phyloP scores from a whole-genome alignment of 2,888 invertebrate genomes.

The Punctoribates punctum region DNA sequence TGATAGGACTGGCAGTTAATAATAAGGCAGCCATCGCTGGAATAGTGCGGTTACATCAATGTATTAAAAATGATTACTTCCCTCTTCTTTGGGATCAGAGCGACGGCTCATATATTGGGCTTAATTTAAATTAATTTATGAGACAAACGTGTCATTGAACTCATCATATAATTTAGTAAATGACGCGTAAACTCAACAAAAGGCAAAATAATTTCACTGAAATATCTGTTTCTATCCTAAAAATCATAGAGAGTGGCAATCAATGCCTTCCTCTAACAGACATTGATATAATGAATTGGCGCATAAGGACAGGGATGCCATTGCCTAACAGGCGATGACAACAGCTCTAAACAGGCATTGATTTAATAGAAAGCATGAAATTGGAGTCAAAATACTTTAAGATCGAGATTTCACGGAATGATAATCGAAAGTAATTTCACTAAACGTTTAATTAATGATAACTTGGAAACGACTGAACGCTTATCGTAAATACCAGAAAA shows the following conservation, averaged over 20 bases:
- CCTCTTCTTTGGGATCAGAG: background rate
- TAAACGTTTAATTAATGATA: slow-evolving; percentile 1
- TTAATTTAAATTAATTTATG: slow-evolving; percentile 34
- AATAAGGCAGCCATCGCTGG: background rate
- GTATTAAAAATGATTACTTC: background rate
- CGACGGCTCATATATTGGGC: slow-evolving; percentile 12
- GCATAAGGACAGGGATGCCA: background rate
- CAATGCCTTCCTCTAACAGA: background rate
- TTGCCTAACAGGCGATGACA: no score
- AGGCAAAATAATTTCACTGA: background rate
- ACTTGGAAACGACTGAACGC: background rate
- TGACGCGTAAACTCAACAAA: slow-evolving; percentile 29
- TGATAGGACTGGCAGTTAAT: slow-evolving; percentile 27
- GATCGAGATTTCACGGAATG: background rate
- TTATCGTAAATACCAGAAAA: background rate
- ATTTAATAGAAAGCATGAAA: slow-evolving; percentile 5
- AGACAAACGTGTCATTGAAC: slow-evolving; percentile 32
- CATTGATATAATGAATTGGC: background rate
- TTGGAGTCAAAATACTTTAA: background rate
- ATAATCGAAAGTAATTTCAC: background rate
- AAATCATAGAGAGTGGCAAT: slow-evolving; percentile 1
- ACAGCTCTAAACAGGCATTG: background rate
- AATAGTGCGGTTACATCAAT: background rate
- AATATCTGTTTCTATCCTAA: background rate
- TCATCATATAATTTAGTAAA: slow-evolving; percentile 8